phyloP scores from a whole-genome alignment of 2,113 vertebrate species.

The Sakesphorus luctuosus region DNA sequence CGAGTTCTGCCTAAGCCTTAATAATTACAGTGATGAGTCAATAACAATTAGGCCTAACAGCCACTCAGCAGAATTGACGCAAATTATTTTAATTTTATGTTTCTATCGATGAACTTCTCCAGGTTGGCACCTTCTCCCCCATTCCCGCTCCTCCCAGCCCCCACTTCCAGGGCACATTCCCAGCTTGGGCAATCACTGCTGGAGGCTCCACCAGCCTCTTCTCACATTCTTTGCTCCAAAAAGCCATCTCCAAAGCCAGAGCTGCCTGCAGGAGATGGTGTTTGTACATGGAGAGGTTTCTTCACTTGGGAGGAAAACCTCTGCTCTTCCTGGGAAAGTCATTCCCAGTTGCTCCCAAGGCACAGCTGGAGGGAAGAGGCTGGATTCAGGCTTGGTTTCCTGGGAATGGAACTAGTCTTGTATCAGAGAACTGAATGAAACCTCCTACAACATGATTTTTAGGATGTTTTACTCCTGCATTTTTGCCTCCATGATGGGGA shows the following conservation, averaged over 20 bases:
- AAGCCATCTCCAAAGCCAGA: accelerated
- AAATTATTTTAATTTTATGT: slow-evolving; percentile 79
- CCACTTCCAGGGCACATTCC: neutral
- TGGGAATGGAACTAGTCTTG: neutral
- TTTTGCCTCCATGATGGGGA: accelerated
- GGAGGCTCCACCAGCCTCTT: neutral
- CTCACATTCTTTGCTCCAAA: neutral
- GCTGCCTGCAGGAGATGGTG: neutral
- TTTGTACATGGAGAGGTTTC: neutral
- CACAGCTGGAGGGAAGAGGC: neutral
- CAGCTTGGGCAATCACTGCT: accelerated
- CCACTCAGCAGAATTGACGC: slow-evolving; percentile 74
- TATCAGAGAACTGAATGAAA: neutral
- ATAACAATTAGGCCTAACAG: slow-evolving; percentile 76
- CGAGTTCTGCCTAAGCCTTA: slow-evolving; percentile 8
- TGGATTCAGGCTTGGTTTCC: neutral
- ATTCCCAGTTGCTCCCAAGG: neutral
- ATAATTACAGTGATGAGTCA: slow-evolving; percentile 65
- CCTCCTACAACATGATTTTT: accelerated
- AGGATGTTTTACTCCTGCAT: accelerated
- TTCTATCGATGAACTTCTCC: slow-evolving; percentile 66
- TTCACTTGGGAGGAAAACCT: neutral
- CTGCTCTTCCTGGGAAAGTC: neutral
- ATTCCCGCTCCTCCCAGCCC: neutral
- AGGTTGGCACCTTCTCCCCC: slow-evolving; percentile 45